Percentiles rank a stretch among this genome's conserved stretches.
phyloP scores from a whole-genome alignment of 2,888 invertebrate species.

The Bhutanitis thaidina region DNA sequence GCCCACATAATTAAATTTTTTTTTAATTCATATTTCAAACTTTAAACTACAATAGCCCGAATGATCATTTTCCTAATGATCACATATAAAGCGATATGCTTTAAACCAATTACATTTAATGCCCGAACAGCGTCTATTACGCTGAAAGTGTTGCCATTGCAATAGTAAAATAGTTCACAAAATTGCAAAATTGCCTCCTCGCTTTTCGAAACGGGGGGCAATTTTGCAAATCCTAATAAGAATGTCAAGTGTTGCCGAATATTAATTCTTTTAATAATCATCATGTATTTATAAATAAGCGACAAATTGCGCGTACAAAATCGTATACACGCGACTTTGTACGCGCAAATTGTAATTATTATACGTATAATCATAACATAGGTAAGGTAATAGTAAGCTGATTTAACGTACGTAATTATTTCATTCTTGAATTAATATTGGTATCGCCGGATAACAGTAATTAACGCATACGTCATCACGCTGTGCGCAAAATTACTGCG shows the following conservation, averaged over 20 bases:
- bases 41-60: constrained; percentile 70
- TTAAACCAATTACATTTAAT: constrained; percentile 30
- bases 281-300: constrained; percentile 73
- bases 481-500: constrained; percentile 28
- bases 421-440: constrained; percentile 76
- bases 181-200: constrained; percentile 39
- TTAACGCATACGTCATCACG: constrained; percentile 17
- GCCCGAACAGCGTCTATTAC: constrained; percentile 36
- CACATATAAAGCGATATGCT: constrained; percentile 36
- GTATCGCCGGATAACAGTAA: constrained; percentile 32
- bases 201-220: constrained; percentile 28
- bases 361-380: constrained; percentile 71
- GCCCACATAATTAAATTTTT: constrained; percentile 65
- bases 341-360: constrained; percentile 42
- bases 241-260: constrained; percentile 80
- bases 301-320: constrained; percentile 44
- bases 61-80: constrained; percentile 52
- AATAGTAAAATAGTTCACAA: constrained; percentile 66
- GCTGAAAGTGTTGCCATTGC: constrained; percentile 60
- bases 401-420: constrained; percentile 77
- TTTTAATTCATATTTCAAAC: constrained; percentile 45
- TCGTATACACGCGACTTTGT: constrained; percentile 32
- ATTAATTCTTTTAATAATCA: constrained; percentile 76
- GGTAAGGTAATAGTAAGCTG: constrained; percentile 75
- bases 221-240: constrained; percentile 47